Conservation (phyloP, 1,140 invertebrate species). For the Drosophila tsacasi region DNA sequence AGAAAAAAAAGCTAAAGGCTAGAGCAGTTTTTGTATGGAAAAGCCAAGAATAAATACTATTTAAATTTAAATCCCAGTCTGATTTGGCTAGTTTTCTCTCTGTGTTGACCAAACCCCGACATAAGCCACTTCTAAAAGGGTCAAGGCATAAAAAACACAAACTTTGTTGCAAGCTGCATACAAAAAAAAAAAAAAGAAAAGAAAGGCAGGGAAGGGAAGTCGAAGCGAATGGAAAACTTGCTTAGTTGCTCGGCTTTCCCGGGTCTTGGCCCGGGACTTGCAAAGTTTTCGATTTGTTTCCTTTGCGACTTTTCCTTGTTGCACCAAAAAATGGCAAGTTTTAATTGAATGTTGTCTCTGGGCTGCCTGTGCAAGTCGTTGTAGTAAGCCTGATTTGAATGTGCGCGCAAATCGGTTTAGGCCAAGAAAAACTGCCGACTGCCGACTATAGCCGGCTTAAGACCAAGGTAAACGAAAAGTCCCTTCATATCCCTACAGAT, state of each 20-base stretch:
- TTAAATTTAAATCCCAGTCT: not conserved
- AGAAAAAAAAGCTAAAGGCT: not conserved
- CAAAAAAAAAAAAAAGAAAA: not conserved
- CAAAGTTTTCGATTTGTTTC: constrained; percentile 64
- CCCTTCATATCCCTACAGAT: constrained; percentile 60
- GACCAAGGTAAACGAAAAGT: not conserved
- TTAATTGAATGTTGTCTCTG: constrained; percentile 76
- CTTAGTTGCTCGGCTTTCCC: constrained; percentile 34
- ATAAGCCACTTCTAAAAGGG: constrained; percentile 22
- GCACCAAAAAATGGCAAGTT: constrained; percentile 55
- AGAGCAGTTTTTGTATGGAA: too few relatives aligned
- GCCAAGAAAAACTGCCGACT: constrained; percentile 6
- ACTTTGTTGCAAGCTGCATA: constrained; percentile 39
- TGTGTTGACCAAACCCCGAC: constrained; percentile 6
- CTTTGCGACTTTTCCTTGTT: constrained; percentile 40
- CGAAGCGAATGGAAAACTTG: constrained; percentile 30
- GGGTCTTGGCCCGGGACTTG: constrained; percentile 1
- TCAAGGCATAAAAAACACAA: constrained; percentile 35
- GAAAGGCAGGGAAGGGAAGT: not conserved
- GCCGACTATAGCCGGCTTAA: not conserved
- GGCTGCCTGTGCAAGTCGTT: constrained; percentile 25
- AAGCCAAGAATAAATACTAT: too few relatives aligned
- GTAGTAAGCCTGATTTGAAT: constrained; percentile 44
- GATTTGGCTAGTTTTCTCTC: not conserved
- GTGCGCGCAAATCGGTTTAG: constrained; percentile 24